Conservation (phyloP, 2,888 invertebrate species). For the Malacosoma neustria region DNA sequence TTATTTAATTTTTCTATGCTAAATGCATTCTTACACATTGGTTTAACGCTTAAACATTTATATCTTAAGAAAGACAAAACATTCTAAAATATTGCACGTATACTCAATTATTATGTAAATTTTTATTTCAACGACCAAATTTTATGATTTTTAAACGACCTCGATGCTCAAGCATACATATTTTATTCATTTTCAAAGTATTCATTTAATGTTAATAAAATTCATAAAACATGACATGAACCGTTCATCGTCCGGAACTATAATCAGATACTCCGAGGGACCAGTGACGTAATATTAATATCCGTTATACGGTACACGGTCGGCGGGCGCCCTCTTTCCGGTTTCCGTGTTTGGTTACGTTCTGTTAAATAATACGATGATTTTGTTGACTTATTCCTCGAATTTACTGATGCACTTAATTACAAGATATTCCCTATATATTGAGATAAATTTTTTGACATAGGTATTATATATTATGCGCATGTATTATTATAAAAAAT, state of each 20-base stretch:
- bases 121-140: neutral
- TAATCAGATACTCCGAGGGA: conserved; percentile 30
- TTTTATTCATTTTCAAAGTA: neutral
- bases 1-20: no score
- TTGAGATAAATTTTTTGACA: no score
- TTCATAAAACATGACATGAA: conserved; percentile 28
- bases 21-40: no score
- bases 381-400: neutral
- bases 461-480: no score
- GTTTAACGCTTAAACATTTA: no score
- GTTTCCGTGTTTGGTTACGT: conserved; percentile 27
- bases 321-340: conserved; percentile 37
- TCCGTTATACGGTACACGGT: conserved; percentile 44
- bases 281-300: conserved; percentile 51
- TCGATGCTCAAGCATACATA: neutral
- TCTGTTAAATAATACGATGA: conserved; percentile 19
- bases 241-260: conserved; percentile 35
- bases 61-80: no score
- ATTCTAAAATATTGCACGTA: no score
- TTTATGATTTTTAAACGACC: neutral
- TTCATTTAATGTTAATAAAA: conserved; percentile 7
- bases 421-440: no score
- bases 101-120: neutral
- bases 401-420: neutral
- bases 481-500: no score